Base-by-base conservation (phyloP, 2,888 invertebrate species). In the Xestia ashworthii region DNA sequence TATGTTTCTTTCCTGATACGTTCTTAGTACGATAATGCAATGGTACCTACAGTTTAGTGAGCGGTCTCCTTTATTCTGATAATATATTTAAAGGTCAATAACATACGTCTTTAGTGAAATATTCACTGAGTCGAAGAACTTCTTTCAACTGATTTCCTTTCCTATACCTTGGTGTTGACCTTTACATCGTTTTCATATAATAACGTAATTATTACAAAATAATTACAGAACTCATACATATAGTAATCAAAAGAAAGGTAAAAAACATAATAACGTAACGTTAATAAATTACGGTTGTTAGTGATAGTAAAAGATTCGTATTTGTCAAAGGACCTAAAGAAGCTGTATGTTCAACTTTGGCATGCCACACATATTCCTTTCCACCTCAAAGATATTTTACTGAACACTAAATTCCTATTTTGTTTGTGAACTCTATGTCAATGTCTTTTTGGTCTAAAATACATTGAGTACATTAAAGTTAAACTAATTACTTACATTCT, bases 401-500 rank as follows among this genome's bases (percentile, higher is more conserved):
- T 68, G 44, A 65, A 72, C 48, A 64, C 8, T 5, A 16, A 66
- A 69, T 76, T 44, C 65, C 16, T 32, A 50, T 64, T 65, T 74
- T 71, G 38, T 65, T 58, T 55, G 25, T 80, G 32, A 65, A 74
- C 81, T 69, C 53, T 82, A 84, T 76, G 69, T n/a, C 8, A 25
- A 65, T 22, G 64, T 14, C 0, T 3, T 25, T 71, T 68, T 48
- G 46, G 67, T 74, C 3, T 22, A 64, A 76, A 83, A 76, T 67
- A 3, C 58, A 85, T 69, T 71, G 44, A 77, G 22, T 19, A 60
- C 22, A 64, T 85, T 0, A 41, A 58, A 67, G 55, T 71, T 58
- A 19, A 60, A 73, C 44, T 67, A 76, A 85, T 81, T 76, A 71
- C 76, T 67, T 66, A 69, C 82, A 74, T 86, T 71, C 65, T 66